Conservation (phyloP, 1,140 invertebrate genomes). For the Wasmannia auropunctata region DNA sequence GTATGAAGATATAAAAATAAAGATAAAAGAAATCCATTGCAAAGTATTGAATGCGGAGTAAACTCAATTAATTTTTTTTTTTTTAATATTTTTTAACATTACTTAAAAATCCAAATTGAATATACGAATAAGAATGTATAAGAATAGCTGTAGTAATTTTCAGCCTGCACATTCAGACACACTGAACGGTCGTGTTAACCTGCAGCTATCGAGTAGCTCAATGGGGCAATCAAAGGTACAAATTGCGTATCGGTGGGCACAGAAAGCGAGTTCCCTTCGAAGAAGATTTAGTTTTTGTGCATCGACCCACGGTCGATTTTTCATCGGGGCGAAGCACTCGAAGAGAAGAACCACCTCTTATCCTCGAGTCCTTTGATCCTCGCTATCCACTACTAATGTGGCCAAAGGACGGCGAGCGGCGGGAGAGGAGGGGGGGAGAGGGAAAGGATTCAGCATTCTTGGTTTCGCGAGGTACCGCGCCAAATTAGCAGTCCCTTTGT, state of each 20-base stretch:
- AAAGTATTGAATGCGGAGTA: not conserved
- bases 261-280: constrained; percentile 15
- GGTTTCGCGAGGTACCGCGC: constrained; percentile 47
- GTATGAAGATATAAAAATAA: not conserved
- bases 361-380: constrained; percentile 56
- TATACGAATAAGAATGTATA: too few relatives aligned
- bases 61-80: too few relatives aligned
- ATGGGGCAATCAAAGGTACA: constrained; percentile 41
- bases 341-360: constrained; percentile 38
- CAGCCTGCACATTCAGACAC: not conserved
- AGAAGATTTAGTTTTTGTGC: constrained; percentile 44
- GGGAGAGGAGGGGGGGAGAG: too few relatives aligned
- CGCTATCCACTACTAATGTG: constrained; percentile 5
- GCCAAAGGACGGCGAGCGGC: constrained; percentile 1
- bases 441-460: constrained; percentile 19
- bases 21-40: not conserved
- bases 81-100: too few relatives aligned
- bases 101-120: not conserved
- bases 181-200: not conserved
- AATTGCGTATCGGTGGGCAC: constrained; percentile 49
- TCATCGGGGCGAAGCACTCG: constrained; percentile 27
- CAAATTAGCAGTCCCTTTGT: constrained; percentile 74
- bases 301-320: constrained; percentile 49
- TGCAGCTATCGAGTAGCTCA: constrained; percentile 24
- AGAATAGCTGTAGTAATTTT: constrained; percentile 4